These are phyloP conservation scores for Parascotia fuliginaria DNA, from an alignment of 2,888 invertebrate genomes.

Conservation along the genomic window DNA sequence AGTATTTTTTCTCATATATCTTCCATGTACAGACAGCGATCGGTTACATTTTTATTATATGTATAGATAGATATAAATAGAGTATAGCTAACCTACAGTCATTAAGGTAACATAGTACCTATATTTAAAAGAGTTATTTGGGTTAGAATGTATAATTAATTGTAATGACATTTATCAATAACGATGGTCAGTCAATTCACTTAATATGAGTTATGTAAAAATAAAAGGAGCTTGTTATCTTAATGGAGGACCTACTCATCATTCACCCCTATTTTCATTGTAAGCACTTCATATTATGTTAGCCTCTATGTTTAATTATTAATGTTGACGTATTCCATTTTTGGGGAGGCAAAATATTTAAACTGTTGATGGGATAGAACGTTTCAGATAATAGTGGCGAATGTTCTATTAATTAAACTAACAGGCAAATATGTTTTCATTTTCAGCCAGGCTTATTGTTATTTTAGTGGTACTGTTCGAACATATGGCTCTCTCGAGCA, in stretches of 20 bases:
- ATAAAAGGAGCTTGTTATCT: conserved; percentile 27
- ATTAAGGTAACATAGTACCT: not conserved
- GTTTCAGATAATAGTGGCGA: no score
- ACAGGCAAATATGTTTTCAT: no score
- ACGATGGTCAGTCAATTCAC: conserved; percentile 16
- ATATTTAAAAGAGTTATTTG: not conserved
- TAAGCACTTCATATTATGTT: conserved; percentile 25
- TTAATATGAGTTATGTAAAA: conserved; percentile 28
- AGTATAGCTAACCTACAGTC: not conserved
- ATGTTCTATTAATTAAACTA: not conserved
- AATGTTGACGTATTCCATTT: not conserved
- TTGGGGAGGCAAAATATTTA: not conserved
- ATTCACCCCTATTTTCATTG: conserved; percentile 22
- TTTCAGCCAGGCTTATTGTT: no score
- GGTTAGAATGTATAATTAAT: conserved; percentile 6
- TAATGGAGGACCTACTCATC: conserved; percentile 20
- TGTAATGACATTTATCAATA: conserved; percentile 15
- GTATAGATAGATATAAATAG: no score
- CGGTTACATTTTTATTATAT: no score
- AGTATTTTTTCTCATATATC: no score
- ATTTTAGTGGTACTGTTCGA: no score
- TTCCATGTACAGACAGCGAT: no score
- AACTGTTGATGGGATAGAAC: not conserved
- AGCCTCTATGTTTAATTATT: conserved; percentile 17
- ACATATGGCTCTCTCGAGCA: no score